Conservation (phyloP, 2,797 vertebrate genomes). For the Orestias chungarensis region DNA sequence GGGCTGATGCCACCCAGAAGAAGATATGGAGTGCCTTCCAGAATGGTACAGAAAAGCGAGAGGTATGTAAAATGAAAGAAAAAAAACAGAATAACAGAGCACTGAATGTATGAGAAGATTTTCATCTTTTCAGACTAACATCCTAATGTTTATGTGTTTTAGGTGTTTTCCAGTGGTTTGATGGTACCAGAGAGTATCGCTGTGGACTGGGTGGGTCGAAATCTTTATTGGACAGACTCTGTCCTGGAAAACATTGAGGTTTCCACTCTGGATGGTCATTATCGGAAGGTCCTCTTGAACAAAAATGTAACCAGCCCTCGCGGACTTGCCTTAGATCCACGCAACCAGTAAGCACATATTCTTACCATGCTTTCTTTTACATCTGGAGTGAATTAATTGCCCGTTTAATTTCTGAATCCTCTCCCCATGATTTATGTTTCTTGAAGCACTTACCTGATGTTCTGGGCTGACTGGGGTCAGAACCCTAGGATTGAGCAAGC, state of each 20-base stretch:
- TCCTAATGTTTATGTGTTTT: constrained; percentile 1
- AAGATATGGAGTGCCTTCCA: constrained; percentile 89
- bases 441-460: constrained; percentile 76
- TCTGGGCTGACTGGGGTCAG: constrained; percentile 83
- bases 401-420: neutral
- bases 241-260: constrained; percentile 81
- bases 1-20: constrained; percentile 87
- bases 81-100: neutral
- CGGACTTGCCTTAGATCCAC: constrained; percentile 79
- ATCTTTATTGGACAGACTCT: constrained; percentile 81
- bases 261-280: constrained; percentile 76
- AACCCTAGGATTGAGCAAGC: constrained; percentile 78
- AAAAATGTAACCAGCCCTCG: constrained; percentile 79
- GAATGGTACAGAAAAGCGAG: constrained; percentile 87
- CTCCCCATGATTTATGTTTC: constrained; percentile 5
- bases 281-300: constrained; percentile 74
- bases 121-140: neutral
- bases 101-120: neutral
- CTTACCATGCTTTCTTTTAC: neutral
- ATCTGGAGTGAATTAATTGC: neutral
- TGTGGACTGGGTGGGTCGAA: constrained; percentile 80
- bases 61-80: constrained; percentile 74
- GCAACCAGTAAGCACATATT: constrained; percentile 67
- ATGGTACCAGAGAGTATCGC: constrained; percentile 78
- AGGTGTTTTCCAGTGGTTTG: constrained; percentile 77